phyloP scores from a whole-genome alignment of 1,140 invertebrate species.

The Scaptomyza pallida region DNA sequence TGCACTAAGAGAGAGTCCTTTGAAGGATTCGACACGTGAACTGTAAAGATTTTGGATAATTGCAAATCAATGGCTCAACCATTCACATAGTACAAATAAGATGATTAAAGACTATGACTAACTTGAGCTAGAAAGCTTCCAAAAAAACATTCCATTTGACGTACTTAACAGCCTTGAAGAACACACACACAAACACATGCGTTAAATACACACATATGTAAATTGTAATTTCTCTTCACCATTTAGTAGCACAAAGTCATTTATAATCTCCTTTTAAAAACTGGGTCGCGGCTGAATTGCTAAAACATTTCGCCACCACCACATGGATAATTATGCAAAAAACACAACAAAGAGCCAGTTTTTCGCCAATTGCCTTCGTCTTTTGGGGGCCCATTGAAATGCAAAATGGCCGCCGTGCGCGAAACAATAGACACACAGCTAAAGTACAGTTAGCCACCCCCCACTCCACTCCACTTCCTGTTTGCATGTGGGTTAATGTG shows the following conservation, averaged over 20 bases:
- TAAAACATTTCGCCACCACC: constrained; percentile 3
- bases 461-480: constrained; percentile 16
- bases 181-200: not conserved
- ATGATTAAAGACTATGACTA: too few relatives aligned
- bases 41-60: not conserved
- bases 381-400: constrained; percentile 44
- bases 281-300: constrained; percentile 54
- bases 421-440: constrained; percentile 64
- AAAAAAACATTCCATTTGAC: not conserved
- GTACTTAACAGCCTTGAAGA: not conserved
- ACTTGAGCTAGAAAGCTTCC: too few relatives aligned
- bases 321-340: constrained; percentile 78
- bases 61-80: not conserved
- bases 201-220: not conserved
- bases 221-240: not conserved
- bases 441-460: constrained; percentile 20
- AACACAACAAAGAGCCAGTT: constrained; percentile 25
- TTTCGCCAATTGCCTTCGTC: constrained; percentile 47
- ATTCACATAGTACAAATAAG: too few relatives aligned
- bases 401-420: constrained; percentile 53
- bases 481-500: constrained; percentile 76
- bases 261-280: constrained; percentile 40
- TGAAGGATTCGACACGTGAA: not conserved
- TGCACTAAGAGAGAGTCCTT: not conserved
- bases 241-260: not conserved